These are phyloP conservation scores for Hirundo rustica DNA, from an alignment of 2,797 vertebrate species.

Conservation along the genomic window DNA sequence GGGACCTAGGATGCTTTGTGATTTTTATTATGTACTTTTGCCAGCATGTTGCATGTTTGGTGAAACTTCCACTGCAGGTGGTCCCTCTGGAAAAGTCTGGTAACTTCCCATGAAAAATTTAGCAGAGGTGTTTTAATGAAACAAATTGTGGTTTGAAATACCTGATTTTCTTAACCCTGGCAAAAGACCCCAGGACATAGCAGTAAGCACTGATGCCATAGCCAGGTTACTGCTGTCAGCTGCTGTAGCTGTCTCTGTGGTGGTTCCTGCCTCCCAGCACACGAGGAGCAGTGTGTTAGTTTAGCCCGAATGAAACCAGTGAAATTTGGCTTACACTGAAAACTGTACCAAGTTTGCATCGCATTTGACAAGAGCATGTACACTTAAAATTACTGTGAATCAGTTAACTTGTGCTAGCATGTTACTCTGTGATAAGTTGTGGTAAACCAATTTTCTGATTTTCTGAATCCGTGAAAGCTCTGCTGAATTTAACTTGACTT, in stretches of 20 bases:
- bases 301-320: slow-evolving; percentile 24
- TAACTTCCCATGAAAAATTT: background rate
- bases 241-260: background rate
- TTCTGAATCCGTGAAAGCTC: background rate
- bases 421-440: slow-evolving; percentile 29
- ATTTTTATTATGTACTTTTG: background rate
- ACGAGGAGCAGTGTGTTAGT: background rate
- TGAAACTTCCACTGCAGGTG: background rate
- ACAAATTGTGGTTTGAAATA: background rate
- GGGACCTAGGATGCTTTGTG: background rate
- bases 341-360: slow-evolving; percentile 8
- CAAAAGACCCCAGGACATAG: background rate
- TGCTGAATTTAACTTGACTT: slow-evolving; percentile 14
- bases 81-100: background rate
- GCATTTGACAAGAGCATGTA: background rate
- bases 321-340: background rate
- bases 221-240: background rate
- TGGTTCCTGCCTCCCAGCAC: background rate
- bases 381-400: slow-evolving; percentile 41
- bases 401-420: slow-evolving; percentile 46
- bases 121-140: background rate
- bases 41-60: background rate
- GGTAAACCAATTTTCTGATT: slow-evolving; percentile 41
- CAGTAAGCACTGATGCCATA: background rate
- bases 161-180: background rate